Evolutionary conservation across 2,797 vertebrate genomes (phyloP).

Genomic region (Acipenser ruthenus): DNA sequence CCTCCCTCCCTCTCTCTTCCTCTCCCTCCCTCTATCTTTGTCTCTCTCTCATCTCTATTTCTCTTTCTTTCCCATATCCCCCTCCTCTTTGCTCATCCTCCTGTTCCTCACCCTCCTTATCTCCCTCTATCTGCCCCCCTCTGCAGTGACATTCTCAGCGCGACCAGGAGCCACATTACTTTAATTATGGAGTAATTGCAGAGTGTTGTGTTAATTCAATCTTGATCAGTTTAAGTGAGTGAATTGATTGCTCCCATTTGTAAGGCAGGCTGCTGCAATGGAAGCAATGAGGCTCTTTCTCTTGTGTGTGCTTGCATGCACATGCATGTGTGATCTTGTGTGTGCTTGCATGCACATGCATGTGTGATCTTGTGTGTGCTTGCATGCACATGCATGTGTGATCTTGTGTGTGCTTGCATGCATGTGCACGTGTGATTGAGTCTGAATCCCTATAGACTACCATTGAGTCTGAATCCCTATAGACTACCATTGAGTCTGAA

Average conservation of each 20-base stretch:
- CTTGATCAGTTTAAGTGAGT: conserved; percentile 97
- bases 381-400: not conserved
- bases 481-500: too few species aligned
- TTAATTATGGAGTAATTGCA: conserved; percentile 97
- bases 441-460: too few species aligned
- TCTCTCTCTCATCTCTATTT: conserved; percentile 18
- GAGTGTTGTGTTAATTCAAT: conserved; percentile 95
- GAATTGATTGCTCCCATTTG: conserved; percentile 90
- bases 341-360: not conserved
- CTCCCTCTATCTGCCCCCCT: conserved; percentile 19
- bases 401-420: not conserved
- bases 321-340: not conserved
- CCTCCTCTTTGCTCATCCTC: conserved; percentile 14
- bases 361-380: too few species aligned
- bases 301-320: not conserved
- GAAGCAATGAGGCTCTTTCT: conserved; percentile 22
- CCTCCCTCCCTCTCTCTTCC: not conserved
- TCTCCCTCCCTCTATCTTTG: conserved; percentile 2
- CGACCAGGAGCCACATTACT: conserved; percentile 84
- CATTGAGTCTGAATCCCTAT: too few species aligned
- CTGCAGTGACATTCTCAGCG: conserved; percentile 46
- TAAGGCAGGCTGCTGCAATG: conserved; percentile 60
- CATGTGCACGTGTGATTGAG: not conserved
- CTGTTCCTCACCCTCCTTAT: conserved; percentile 12
- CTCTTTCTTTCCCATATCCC: conserved; percentile 9